Conservation (phyloP, 2,888 invertebrate species). For the Drosophila mettleri region DNA sequence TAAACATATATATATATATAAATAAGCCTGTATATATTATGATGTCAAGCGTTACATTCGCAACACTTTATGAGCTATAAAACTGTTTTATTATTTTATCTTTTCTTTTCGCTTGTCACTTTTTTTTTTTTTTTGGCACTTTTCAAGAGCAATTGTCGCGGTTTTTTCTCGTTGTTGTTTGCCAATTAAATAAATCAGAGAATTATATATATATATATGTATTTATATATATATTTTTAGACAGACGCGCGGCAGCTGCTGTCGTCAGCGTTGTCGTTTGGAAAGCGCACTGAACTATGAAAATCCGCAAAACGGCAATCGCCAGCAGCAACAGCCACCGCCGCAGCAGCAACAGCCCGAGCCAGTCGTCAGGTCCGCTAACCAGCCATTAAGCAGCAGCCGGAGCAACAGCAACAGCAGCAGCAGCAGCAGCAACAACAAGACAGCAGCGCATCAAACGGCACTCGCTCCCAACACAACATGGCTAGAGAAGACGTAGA, state of each 20-base stretch:
- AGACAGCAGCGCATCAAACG: slow-evolving; percentile 67
- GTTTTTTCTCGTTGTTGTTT: slow-evolving; percentile 23
- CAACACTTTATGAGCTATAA: slow-evolving; percentile 15
- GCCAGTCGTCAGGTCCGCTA: slow-evolving; percentile 56
- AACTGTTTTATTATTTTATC: not conserved
- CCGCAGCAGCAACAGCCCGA: slow-evolving; percentile 23
- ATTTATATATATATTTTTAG: slow-evolving; percentile 35
- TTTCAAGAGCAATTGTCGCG: slow-evolving; percentile 55
- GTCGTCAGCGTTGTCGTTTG: slow-evolving; percentile 71
- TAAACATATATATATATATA: slow-evolving; percentile 1
- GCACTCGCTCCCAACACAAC: slow-evolving; percentile 69
- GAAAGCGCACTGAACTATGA: slow-evolving; percentile 82
- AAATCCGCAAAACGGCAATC: slow-evolving; percentile 63
- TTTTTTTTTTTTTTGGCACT: slow-evolving; percentile 42
- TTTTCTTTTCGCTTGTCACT: slow-evolving; percentile 23
- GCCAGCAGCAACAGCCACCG: slow-evolving; percentile 45
- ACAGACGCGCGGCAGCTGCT: slow-evolving; percentile 42
- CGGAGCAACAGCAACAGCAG: slow-evolving; percentile 41
- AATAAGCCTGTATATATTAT: slow-evolving; percentile 2
- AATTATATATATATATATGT: slow-evolving; percentile 31
- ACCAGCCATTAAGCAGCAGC: slow-evolving; percentile 56
- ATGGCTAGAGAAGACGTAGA: slow-evolving; percentile 22
- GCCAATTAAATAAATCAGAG: slow-evolving; percentile 36
- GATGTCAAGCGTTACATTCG: slow-evolving; percentile 12
- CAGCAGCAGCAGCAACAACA: slow-evolving; percentile 36